A percentile compares a stretch with the other conserved stretches of the same genome.
Conservation (phyloP, 2,113 vertebrate genomes). For the Plestiodon gilberti region DNA sequence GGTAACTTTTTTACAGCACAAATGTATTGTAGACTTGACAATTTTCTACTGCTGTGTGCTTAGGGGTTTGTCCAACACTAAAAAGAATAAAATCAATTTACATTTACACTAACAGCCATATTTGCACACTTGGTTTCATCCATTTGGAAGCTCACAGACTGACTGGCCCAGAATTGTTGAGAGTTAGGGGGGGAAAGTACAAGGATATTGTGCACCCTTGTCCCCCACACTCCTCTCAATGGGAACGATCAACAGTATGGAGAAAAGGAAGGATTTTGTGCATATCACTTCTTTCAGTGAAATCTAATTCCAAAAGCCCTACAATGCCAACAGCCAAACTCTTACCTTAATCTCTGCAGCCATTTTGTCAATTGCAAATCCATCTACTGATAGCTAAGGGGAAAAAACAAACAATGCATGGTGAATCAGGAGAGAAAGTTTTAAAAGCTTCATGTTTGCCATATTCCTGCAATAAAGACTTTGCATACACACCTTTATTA, state of each 20-base stretch:
- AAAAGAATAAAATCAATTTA: background rate
- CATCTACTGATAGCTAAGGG: conserved; percentile 91
- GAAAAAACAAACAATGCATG: background rate
- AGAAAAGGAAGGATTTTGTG: background rate
- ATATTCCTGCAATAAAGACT: rapidly evolving
- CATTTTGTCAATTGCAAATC: conserved; percentile 97
- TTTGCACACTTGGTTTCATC: background rate
- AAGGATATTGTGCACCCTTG: background rate
- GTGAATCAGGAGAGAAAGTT: background rate
- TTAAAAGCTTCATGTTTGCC: rapidly evolving
- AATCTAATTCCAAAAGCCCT: background rate
- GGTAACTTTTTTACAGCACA: background rate
- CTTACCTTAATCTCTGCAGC: conserved; percentile 96
- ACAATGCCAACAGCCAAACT: background rate
- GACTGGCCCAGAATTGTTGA: background rate
- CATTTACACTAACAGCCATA: background rate
- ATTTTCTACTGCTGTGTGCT: background rate
- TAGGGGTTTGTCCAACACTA: background rate
- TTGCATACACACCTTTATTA: conserved; percentile 88
- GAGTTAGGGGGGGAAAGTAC: background rate
- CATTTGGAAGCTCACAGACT: background rate
- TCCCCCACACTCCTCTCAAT: background rate
- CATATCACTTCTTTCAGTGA: background rate
- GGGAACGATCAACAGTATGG: background rate
- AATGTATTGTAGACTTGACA: background rate